phyloP scores from a whole-genome alignment of 2,797 vertebrate species.

The Cheracebus regulus region DNA sequence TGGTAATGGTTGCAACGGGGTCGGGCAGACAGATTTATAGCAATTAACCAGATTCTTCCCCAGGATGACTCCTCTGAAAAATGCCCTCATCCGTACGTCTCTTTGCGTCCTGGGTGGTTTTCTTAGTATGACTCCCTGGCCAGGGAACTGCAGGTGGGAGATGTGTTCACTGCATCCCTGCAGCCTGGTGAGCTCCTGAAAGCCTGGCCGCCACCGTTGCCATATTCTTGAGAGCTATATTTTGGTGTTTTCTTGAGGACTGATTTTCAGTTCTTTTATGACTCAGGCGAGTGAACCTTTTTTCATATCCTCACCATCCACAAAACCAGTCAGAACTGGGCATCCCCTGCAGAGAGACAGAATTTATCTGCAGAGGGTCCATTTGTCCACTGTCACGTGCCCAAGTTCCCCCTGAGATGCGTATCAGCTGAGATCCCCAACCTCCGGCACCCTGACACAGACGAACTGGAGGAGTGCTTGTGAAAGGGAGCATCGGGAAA shows the following conservation, averaged over 20 bases:
- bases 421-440: accelerated
- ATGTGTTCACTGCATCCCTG: accelerated
- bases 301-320: accelerated
- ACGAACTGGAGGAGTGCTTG: too few species aligned
- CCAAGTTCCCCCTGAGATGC: accelerated
- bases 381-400: accelerated
- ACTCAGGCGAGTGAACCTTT: accelerated
- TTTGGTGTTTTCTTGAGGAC: neutral
- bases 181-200: neutral
- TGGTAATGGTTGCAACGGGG: accelerated
- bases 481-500: too few species aligned
- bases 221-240: accelerated
- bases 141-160: accelerated
- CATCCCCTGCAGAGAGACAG: too few species aligned
- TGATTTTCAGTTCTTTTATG: accelerated
- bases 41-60: accelerated
- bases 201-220: neutral
- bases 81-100: accelerated
- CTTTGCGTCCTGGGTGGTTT: accelerated
- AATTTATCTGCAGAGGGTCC: accelerated
- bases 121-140: accelerated
- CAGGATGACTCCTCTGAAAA: accelerated
- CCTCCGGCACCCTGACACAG: accelerated
- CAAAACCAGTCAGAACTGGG: accelerated
- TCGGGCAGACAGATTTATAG: neutral